Evolutionary conservation across 2,797 vertebrate genomes (phyloP), one percentile per base, ranked within the genome.

Genomic region (Spinibarbus caldwelli): DNA sequence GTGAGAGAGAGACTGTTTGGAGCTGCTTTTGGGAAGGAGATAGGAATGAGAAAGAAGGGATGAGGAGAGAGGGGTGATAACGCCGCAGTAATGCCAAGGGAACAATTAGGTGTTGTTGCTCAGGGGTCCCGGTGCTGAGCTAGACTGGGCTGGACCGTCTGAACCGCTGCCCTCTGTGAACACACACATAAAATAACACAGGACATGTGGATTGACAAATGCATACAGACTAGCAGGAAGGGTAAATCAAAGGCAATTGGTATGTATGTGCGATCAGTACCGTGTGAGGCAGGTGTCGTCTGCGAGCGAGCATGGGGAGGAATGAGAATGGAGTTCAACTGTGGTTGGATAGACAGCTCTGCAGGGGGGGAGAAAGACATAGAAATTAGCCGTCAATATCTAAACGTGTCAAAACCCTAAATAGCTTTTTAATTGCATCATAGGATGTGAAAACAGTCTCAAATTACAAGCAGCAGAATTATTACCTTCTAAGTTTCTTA

Each of bases 301-400:
- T 97, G 96, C 93, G 95, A 93, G 90, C 97, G 96, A 92, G 96
- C 94, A 91, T 98, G 97, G 92, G 96, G 95, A 93, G 97, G 97
- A 96, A 98, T 96, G 95, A 98, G 97, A 89, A 95, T 96, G 90
- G 96, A 94, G 86, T 98, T 98, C 94, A 98, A 93, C 93, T 95
- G 95, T 68, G 97, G 97, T 89, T 98, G 96, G 90, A 98, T 98
- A 92, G 96, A 96, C 88, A 98, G 95, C 95, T 98, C 97, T 98
- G 94, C 73, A 86, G 59, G 85, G 38, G 68, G 68, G 78, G 12
- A 82, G 43, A 89, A 23, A 89, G 87, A 87, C 31, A 45, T 23
- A 80, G 45, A 41, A 19, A 38, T 79, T 79, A 80, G 31, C n/a
- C 15, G 78, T 23, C 34, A 41, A 84, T 43, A 77, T 23, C n/a